Evolutionary conservation across 2,797 vertebrate species (phyloP), one percentile per base, ranked within the genome.

Genomic region (Rhinichthys osculus): DNA sequence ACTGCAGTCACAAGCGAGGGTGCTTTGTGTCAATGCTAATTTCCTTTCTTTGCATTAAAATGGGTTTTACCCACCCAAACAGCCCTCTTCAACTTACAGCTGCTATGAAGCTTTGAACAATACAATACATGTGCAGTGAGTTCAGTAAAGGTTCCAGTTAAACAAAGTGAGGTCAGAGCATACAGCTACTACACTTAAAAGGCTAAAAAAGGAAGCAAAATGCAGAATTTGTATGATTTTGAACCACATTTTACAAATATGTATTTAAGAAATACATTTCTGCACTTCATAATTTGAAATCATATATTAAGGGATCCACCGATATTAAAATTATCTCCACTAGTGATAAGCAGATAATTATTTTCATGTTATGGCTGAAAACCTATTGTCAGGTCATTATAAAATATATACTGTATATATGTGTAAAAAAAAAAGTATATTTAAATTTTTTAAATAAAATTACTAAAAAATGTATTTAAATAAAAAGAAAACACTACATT

Each of bases 61-160:
- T 44, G 42, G 50, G 64, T 38, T 70, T 78, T 23, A 57, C 62
- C 19, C 17, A 70, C 50, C 50, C 17, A 78, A 84, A 69, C 40
- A 66, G 42, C 52, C 69, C 71, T 69, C 62, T 86, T n/a, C 59
- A 91, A 90, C 91, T 89, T 85, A 91, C 90, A 91, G 78, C 84
- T 84, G 3, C 86, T 86, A 85, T 83, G 83, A 90, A 87, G 30
- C 79, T n/a, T 66, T 71, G 17, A 81, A 69, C 47, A 33, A 78
- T 47, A 78, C 13, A 70, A 78, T 27, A 27, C 69, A 84, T 17
- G 17, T 69, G 33, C 62, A 77, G 35, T 33, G 19, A 50, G 74
- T 57, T 78, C 11, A 57, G 74, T 30, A 59, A 44, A 70, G n/a
- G 64, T 70, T 30, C 10, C 8, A 23, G 74, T 70, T 69, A 40